Percentiles rank a stretch among this genome's conserved stretches.
Conservation (phyloP, 35 echinoderm and acorn worm genomes). For the Strongylocentrotus purpuratus region DNA sequence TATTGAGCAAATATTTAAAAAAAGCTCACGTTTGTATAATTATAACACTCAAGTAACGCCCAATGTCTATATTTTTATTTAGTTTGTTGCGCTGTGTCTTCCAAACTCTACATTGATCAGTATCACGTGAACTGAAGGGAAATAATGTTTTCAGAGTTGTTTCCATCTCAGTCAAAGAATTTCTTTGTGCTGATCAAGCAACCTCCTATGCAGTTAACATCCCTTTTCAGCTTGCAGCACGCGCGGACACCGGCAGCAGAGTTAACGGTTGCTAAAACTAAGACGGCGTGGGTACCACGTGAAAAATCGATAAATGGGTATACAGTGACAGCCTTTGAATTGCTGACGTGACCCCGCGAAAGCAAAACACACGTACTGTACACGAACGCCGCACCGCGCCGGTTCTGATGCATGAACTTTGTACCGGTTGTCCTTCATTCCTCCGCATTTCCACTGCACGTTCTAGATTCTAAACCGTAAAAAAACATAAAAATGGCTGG, state of each 20-base stretch:
- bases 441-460: constrained; percentile 28
- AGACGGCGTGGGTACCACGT: not conserved
- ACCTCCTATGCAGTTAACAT: not conserved
- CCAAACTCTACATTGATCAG: not conserved
- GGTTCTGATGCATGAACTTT: too few relatives aligned
- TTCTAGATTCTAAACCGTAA: not conserved
- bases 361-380: not conserved
- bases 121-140: not conserved
- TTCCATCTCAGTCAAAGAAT: too few relatives aligned
- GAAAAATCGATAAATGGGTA: not conserved
- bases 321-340: not conserved
- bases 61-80: too few relatives aligned
- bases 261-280: not conserved
- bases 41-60: too few relatives aligned
- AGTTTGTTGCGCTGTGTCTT: not conserved
- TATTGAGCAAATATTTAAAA: too few relatives aligned
- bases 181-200: not conserved
- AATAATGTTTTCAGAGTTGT: not conserved
- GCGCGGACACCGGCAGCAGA: not conserved
- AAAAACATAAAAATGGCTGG: constrained; percentile 76
- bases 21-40: too few relatives aligned
- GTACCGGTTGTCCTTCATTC: not conserved
- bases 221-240: not conserved
- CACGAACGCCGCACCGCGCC: too few relatives aligned
- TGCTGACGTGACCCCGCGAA: constrained; percentile 11